These are phyloP conservation scores for Telmatochromis brichardi DNA, from an alignment of 2,113 vertebrate species.

Conservation along the genomic window DNA sequence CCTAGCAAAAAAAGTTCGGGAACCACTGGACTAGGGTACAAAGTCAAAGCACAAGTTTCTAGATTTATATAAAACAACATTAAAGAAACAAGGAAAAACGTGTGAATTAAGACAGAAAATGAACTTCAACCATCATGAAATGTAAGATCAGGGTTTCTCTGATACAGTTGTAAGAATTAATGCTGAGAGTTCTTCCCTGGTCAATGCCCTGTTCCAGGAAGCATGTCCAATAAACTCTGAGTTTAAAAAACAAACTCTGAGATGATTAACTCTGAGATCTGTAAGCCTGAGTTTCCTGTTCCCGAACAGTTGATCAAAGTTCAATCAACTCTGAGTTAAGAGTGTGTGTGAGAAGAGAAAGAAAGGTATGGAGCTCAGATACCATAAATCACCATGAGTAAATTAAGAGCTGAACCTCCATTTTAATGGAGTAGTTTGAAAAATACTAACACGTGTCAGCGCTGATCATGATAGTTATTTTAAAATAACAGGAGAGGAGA, in stretches of 20 bases:
- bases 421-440: background rate
- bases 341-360: background rate
- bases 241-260: background rate
- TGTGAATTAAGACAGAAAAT: background rate
- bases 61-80: background rate
- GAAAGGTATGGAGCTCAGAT: background rate
- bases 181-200: background rate
- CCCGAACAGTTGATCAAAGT: background rate
- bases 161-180: background rate
- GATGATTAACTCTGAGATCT: background rate
- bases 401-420: background rate
- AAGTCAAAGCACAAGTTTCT: background rate
- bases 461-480: background rate
- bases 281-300: background rate
- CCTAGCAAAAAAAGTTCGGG: background rate
- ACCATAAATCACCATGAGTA: background rate
- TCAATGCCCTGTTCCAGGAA: background rate
- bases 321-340: background rate
- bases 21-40: background rate
- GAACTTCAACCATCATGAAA: background rate
- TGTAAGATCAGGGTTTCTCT: background rate
- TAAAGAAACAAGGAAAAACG: background rate
- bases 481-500: background rate
- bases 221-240: background rate
- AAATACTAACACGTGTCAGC: rapidly evolving